phyloP scores from a whole-genome alignment of 2,888 invertebrate species.

The Allophyes oxyacanthae region DNA sequence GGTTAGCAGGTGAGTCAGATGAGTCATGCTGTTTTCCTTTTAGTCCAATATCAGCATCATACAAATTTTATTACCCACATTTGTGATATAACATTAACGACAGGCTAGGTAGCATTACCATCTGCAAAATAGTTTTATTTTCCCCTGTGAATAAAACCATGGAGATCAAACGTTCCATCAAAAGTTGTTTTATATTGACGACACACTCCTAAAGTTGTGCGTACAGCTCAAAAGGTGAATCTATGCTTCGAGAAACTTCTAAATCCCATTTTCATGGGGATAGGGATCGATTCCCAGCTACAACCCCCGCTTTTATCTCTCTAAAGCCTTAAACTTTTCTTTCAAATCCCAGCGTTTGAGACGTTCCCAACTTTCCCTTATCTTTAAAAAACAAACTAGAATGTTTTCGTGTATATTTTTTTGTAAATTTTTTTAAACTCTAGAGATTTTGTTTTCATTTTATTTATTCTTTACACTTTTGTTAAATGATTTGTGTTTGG shows the following conservation, averaged over 20 bases:
- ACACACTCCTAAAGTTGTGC: slow-evolving; percentile 32
- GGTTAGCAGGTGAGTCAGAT: no score
- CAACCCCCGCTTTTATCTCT: slow-evolving; percentile 52
- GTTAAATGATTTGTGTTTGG: no score
- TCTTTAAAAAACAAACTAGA: slow-evolving; percentile 35
- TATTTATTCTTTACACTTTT: no score
- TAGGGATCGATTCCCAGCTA: slow-evolving; percentile 47
- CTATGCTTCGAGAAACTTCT: slow-evolving; percentile 39
- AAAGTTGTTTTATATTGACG: slow-evolving; percentile 27
- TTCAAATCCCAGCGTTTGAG: slow-evolving; percentile 43
- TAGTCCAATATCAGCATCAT: no score
- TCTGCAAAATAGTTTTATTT: slow-evolving; percentile 12
- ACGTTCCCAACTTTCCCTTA: slow-evolving; percentile 35
- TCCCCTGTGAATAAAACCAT: slow-evolving; percentile 7
- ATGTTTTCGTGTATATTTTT: slow-evolving; percentile 12
- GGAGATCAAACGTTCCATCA: slow-evolving; percentile 22
- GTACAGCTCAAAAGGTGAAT: slow-evolving; percentile 44
- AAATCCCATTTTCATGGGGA: slow-evolving; percentile 54
- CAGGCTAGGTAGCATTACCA: neutral
- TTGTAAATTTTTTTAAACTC: slow-evolving; percentile 16
- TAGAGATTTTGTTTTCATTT: no score
- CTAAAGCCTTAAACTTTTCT: slow-evolving; percentile 52
- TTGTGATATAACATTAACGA: neutral
- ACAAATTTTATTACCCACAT: no score
- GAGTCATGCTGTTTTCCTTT: no score